Percentiles rank a stretch among this genome's conserved stretches.
phyloP scores from a whole-genome alignment of 2,113 vertebrate genomes.

The Saguinus imperator region DNA sequence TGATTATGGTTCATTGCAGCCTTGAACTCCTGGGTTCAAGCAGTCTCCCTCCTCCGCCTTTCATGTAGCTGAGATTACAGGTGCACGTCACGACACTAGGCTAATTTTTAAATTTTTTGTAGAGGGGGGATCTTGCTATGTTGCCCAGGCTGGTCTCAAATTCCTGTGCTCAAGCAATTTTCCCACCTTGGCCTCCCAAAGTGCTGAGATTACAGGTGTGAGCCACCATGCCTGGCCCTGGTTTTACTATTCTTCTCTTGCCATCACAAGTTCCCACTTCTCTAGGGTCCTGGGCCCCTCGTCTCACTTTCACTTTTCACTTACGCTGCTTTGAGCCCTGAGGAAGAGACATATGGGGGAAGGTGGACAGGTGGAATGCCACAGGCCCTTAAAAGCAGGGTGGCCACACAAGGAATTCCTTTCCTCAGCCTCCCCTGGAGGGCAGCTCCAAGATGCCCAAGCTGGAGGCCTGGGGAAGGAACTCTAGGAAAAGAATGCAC shows the following conservation, averaged over 20 bases:
- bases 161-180: too few relatives aligned
- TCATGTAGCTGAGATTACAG: too few relatives aligned
- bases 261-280: background rate
- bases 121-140: too few relatives aligned
- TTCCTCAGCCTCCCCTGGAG: background rate
- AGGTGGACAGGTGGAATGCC: background rate
- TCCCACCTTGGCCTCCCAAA: too few relatives aligned
- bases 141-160: too few relatives aligned
- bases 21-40: too few relatives aligned
- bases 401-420: background rate
- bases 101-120: too few relatives aligned
- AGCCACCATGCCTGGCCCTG: too few relatives aligned
- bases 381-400: background rate
- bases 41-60: too few relatives aligned
- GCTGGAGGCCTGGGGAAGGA: background rate
- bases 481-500: background rate
- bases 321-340: background rate
- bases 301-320: background rate
- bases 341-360: background rate
- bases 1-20: too few relatives aligned
- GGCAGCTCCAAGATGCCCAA: background rate
- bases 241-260: background rate
- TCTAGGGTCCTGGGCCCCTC: background rate
- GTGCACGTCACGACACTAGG: too few relatives aligned
- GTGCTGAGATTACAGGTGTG: too few relatives aligned